Base-by-base conservation (phyloP, 2,888 invertebrate genomes). In the Spatulosminthurus flaviceps region DNA sequence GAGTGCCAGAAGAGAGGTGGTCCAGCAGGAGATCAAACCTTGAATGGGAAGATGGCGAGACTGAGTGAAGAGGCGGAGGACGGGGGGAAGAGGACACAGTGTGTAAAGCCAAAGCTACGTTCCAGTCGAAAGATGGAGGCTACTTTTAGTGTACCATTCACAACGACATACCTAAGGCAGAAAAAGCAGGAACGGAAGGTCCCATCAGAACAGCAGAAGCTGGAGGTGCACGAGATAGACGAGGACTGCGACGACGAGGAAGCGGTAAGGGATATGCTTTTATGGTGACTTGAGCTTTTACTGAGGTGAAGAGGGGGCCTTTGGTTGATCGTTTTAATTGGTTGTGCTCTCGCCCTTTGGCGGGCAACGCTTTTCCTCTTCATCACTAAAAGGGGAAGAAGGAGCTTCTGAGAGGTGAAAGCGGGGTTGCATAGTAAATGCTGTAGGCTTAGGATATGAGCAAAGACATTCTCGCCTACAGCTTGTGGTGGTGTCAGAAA, bases 121-220 rank as follows among this genome's bases (percentile, higher is more conserved):
- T 24, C 28, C 19, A 43, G 26, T 29, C 42, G 71, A 79, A 77
- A 51, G 73, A 86, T 90, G 92, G 87, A 89, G 85, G 91, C 93
- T 83, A 94, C 94, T 89, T 94, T 93, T 89, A 94, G 93, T 86
- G 91, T 95, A 86, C 95, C 96, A 70, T 95, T 95, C 85, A 96
- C 95, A 71, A 95, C 95, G 76, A 94, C 95, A 43, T 95, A 95
- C 88, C 89, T 96, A 88, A 94, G 94, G 87, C 92, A 94, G 77
- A 82, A 83, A 41, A 80, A 79, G 81, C 81, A 83, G 51, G 51
- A 22, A 9, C 9, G 42, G 22, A 5, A 42, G 22, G n/a, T n/a
- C n/a, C 5, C 22, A 22, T 1, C 67, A 4, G 70, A 29, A 9
- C 70, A 28, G 24, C 16, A n/a, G 51, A 2, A 13, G 51, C 51